Percentiles rank a stretch among this genome's conserved stretches.
Evolutionary conservation across 1,140 invertebrate genomes (phyloP).

Genomic region (Panonychus citri): DNA sequence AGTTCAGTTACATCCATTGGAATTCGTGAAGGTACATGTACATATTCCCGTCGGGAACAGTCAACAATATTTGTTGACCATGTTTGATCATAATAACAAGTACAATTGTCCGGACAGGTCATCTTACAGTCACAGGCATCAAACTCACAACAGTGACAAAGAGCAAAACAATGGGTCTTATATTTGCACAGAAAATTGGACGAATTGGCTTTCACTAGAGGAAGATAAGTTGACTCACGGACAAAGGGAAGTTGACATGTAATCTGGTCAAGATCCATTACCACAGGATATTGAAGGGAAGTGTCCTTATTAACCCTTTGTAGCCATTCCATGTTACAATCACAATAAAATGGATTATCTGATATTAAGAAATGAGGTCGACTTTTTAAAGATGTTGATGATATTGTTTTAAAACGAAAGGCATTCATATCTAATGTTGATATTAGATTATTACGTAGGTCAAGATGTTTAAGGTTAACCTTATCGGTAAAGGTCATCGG

Average conservation of each 20-base stretch:
- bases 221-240: constrained; percentile 31
- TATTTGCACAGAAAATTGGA: constrained; percentile 77
- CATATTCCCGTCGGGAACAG: constrained; percentile 43
- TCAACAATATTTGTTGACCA: constrained; percentile 83
- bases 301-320: constrained; percentile 42
- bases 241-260: constrained; percentile 70
- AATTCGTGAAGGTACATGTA: constrained; percentile 52
- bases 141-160: constrained; percentile 82
- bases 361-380: constrained; percentile 56
- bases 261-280: constrained; percentile 72
- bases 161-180: constrained; percentile 69
- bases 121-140: constrained; percentile 85
- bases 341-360: constrained; percentile 61
- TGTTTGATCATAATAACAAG: constrained; percentile 75
- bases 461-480: constrained; percentile 50
- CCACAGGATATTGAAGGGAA: constrained; percentile 44
- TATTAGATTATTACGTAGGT: constrained; percentile 62
- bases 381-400: background rate
- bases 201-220: constrained; percentile 54
- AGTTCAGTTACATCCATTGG: constrained; percentile 85
- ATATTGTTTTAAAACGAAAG: constrained; percentile 23
- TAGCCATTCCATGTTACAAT: constrained; percentile 72
- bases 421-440: constrained; percentile 54
- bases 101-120: constrained; percentile 77
- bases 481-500: constrained; percentile 60